A percentile compares a stretch with the other conserved stretches of the same genome.
Evolutionary conservation across 37 sponge, comb jelly and placozoan species (phyloP).

Genomic region (Oscarella lobularis): DNA sequence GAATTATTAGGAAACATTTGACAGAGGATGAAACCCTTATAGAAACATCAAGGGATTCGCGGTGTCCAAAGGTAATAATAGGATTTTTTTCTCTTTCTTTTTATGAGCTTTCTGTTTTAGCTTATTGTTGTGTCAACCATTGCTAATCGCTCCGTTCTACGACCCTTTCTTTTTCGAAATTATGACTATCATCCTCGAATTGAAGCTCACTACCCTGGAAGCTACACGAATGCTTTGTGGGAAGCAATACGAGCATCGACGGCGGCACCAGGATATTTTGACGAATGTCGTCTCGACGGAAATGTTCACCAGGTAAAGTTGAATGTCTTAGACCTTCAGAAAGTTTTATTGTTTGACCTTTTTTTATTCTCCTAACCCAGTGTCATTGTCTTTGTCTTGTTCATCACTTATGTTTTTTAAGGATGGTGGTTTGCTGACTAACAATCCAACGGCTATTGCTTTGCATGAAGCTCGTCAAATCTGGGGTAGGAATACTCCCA

Average conservation of each 20-base stretch:
- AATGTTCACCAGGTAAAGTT: slow-evolving; percentile 43
- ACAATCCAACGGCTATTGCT: slow-evolving; percentile 79
- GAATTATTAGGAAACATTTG: no score
- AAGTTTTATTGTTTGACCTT: no score
- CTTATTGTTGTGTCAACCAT: slow-evolving; percentile 53
- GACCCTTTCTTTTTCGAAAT: slow-evolving; percentile 74
- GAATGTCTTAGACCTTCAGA: no score
- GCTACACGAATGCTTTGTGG: slow-evolving; percentile 31
- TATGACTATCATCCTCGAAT: slow-evolving; percentile 43
- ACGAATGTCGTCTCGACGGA: slow-evolving; percentile 41
- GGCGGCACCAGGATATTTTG: slow-evolving; percentile 84
- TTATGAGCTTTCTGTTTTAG: slow-evolving; percentile 29
- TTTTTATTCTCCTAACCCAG: no score
- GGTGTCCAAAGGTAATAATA: no score
- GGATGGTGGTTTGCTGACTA: slow-evolving; percentile 81
- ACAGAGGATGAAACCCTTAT: no score
- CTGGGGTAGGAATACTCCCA: slow-evolving; percentile 52
- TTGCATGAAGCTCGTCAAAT: slow-evolving; percentile 65
- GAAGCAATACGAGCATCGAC: slow-evolving; percentile 73
- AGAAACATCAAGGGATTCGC: no score
- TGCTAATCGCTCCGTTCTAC: slow-evolving; percentile 39
- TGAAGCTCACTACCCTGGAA: slow-evolving; percentile 30
- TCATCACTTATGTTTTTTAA: slow-evolving; percentile 6
- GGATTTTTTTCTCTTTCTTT: no score
- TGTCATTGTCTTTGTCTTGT: slow-evolving; percentile 10